These are phyloP conservation scores for Panurus biarmicus DNA, from an alignment of 2,113 vertebrate species.

Conservation along the genomic window DNA sequence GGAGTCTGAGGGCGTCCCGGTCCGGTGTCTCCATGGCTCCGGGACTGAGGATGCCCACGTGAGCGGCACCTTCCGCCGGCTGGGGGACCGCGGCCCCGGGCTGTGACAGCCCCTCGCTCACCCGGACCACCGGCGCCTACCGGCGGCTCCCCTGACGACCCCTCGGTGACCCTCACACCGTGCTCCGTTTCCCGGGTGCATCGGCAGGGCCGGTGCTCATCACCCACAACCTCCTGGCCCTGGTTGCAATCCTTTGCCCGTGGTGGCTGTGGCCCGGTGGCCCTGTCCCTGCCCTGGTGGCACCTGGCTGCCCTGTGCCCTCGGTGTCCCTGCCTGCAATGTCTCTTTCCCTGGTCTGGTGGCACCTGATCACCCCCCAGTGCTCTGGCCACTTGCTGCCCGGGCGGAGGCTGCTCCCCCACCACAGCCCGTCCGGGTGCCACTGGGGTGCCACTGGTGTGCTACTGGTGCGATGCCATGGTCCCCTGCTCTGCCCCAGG, in stretches of 20 bases:
- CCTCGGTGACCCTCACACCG: neutral
- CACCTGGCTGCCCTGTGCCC: neutral
- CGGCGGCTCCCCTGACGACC: too few species aligned
- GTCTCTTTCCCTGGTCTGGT: neutral
- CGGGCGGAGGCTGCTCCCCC: neutral
- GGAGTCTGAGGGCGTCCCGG: neutral
- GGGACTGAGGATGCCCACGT: neutral
- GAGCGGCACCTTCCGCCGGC: neutral
- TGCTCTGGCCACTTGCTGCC: neutral
- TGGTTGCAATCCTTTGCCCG: neutral
- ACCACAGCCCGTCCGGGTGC: accelerated
- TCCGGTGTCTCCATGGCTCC: neutral
- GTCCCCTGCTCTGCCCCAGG: neutral
- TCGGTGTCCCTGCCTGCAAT: neutral
- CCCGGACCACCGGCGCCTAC: too few species aligned
- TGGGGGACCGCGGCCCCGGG: neutral
- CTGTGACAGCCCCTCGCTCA: neutral
- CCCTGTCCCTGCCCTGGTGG: neutral
- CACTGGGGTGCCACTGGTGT: neutral
- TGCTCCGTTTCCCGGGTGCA: neutral
- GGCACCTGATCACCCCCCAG: neutral
- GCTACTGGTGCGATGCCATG: neutral
- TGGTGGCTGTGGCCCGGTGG: neutral
- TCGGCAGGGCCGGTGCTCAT: neutral
- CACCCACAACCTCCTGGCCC: too few species aligned